These are phyloP conservation scores for Thomomys bottae DNA, from an alignment of 2,113 vertebrate genomes.

Conservation along the genomic window DNA sequence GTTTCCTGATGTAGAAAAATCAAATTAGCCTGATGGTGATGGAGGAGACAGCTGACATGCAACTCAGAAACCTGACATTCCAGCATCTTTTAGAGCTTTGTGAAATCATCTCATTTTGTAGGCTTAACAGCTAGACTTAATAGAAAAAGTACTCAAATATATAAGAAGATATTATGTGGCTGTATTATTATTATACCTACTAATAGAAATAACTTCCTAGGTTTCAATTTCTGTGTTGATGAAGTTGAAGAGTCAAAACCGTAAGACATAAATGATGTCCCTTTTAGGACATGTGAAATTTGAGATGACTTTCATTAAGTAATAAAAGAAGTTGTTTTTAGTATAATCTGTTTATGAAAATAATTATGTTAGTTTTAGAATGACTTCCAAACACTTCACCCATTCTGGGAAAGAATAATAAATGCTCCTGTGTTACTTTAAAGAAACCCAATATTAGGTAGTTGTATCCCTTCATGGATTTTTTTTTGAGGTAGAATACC, in stretches of 20 bases:
- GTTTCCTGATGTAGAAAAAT: background rate
- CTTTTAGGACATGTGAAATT: background rate
- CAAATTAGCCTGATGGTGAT: background rate
- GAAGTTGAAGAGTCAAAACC: background rate
- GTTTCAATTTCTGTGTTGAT: background rate
- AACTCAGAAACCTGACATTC: background rate
- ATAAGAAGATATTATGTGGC: background rate
- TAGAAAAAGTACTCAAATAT: background rate
- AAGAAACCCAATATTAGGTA: background rate
- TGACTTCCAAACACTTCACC: background rate
- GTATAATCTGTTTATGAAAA: constrained; percentile 17
- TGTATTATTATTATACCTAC: background rate
- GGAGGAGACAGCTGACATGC: background rate
- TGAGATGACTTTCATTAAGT: constrained; percentile 21
- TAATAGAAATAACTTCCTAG: background rate
- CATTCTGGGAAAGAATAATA: background rate
- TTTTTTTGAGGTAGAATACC: background rate
- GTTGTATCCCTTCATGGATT: background rate
- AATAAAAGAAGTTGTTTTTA: constrained; percentile 4
- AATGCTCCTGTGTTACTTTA: background rate
- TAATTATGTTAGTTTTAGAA: background rate
- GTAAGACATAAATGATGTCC: background rate
- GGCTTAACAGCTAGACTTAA: background rate
- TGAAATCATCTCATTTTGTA: background rate
- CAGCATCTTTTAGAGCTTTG: background rate